Evolutionary conservation across 2,888 invertebrate species (phyloP).

Genomic region (Scaptomyza polygonia): DNA sequence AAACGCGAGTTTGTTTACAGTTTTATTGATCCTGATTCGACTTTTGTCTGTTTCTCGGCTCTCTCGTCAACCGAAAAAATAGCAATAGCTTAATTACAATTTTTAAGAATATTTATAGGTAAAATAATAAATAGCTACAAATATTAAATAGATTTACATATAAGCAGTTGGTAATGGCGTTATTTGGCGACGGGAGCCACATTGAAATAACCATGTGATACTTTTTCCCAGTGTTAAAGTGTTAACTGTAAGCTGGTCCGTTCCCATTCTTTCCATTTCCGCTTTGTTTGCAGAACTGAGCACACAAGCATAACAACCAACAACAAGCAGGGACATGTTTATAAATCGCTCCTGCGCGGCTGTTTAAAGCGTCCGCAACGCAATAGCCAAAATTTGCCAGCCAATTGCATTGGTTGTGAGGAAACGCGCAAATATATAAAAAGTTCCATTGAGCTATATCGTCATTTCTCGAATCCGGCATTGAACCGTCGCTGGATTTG

Average conservation of each 20-base stretch:
- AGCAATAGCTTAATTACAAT: conserved; percentile 8
- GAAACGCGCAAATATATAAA: conserved; percentile 84
- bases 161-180: background rate
- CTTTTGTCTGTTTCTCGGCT: conserved; percentile 27
- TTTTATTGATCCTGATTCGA: conserved; percentile 77
- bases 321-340: conserved; percentile 75
- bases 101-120: background rate
- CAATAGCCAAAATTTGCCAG: conserved; percentile 82
- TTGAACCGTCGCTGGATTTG: conserved; percentile 84
- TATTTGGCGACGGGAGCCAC: conserved; percentile 11
- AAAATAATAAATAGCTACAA: background rate
- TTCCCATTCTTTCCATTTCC: conserved; percentile 23
- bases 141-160: background rate
- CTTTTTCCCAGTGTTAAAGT: conserved; percentile 10
- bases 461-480: conserved; percentile 84
- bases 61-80: conserved; percentile 19
- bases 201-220: conserved; percentile 29
- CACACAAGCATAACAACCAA: conserved; percentile 52
- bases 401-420: conserved; percentile 83
- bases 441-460: conserved; percentile 83
- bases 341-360: conserved; percentile 83
- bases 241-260: conserved; percentile 24
- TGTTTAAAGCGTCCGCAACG: conserved; percentile 83
- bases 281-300: conserved; percentile 81
- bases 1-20: conserved; percentile 70